Base-by-base conservation (phyloP, 2,113 vertebrate species). In the Myotis yumanensis region DNA sequence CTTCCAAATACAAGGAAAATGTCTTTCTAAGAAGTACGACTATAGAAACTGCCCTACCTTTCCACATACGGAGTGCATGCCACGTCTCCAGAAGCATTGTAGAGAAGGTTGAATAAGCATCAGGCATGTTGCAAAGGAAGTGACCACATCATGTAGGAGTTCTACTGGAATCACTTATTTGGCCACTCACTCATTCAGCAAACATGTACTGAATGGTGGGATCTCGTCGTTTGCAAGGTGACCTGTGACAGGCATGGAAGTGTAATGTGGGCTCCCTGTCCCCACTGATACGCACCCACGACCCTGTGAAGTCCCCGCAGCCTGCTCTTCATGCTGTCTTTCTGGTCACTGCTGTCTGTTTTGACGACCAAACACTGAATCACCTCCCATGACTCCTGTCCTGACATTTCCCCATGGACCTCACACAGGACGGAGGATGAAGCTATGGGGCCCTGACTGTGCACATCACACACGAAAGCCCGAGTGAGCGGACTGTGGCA, bases 331-430 rank as follows among this genome's bases (percentile, higher is more conserved):
- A 2, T 46, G 35, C 3, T 35, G 3, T 4, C 6, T 46, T 59
- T 79, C 83, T 80, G 11, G 23, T 17, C 14, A 23, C 59, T 30
- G 22, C 7, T 62, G 11, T 86, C 71, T 95, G 93, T 87, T 96
- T 94, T 93, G 93, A 93, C 75, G 16, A 90, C 89, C 76, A 96
- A 87, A 93, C 71, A n/a, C 17, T 22, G 40, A 64, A 7, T 77
- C 17, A 69, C 62, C 28, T 37, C 54, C 1, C 3, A 20, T 68
- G 93, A 94, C 62, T 40, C 11, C 8, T 16, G 40, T 48, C 40
- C 46, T 17, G 73, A 68, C 0, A 7, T 37, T 57, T 92, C 52
- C 66, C 40, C 35, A 32, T 1, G 5, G 57, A 43, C 35, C 37
- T 20, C 10, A 10, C 5, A 35, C 43, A 75, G 48, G 84, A 57